Evolutionary conservation across 2,113 vertebrate species (phyloP).

Genomic region (Aphelocoma coerulescens): DNA sequence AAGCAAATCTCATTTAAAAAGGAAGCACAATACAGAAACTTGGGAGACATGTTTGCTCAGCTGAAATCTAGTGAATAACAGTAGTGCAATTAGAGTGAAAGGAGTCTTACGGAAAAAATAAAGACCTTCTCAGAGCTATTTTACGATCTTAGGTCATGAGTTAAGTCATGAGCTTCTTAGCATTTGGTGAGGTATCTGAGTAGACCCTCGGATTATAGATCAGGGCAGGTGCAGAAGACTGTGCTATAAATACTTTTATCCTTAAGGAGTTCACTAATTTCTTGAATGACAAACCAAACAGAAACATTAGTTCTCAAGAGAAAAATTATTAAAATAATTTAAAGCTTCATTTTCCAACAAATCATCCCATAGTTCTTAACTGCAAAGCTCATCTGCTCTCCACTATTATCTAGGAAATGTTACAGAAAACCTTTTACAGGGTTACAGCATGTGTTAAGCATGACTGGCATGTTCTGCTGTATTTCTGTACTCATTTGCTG

Average conservation of each 20-base stretch:
- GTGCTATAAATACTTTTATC: conserved; percentile 83
- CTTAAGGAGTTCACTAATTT: conserved; percentile 67
- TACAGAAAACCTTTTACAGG: neutral
- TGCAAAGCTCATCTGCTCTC: neutral
- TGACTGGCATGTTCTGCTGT: conserved; percentile 3
- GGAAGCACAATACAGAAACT: neutral
- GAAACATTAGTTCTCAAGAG: neutral
- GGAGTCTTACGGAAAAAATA: neutral
- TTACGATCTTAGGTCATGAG: conserved; percentile 76
- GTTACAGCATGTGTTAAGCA: neutral
- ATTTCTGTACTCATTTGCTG: neutral
- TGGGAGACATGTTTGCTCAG: neutral
- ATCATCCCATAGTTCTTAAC: neutral
- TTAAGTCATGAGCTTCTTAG: conserved; percentile 68
- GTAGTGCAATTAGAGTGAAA: neutral
- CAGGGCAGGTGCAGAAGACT: conserved; percentile 83
- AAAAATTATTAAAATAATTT: neutral
- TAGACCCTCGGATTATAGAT: conserved; percentile 79
- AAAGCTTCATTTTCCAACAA: neutral
- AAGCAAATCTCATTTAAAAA: neutral
- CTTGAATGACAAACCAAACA: conserved; percentile 7
- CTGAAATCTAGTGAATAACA: neutral
- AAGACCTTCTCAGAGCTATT: conserved; percentile 70
- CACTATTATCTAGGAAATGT: neutral
- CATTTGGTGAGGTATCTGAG: conserved; percentile 71